Conservation (phyloP, 2,113 vertebrate genomes). For the Vulpes vulpes region DNA sequence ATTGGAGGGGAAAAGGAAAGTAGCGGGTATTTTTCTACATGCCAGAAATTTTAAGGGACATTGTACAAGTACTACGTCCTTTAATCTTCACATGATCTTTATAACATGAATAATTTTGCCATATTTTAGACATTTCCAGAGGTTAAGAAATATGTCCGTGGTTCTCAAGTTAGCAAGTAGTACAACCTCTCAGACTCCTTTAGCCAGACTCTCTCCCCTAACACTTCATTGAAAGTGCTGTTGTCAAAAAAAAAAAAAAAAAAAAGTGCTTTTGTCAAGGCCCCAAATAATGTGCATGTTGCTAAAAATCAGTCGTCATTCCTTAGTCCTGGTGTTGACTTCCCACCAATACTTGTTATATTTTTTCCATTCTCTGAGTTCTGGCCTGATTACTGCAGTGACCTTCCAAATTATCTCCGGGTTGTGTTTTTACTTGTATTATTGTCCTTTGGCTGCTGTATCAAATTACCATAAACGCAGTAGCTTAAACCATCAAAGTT, state of each 20-base stretch:
- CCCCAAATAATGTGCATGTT: not conserved
- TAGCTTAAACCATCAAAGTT: not conserved
- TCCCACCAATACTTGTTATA: not conserved
- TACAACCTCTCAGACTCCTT: not conserved
- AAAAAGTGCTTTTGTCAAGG: not conserved
- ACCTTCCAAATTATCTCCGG: not conserved
- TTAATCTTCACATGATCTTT: conserved; percentile 30
- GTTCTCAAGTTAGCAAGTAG: not conserved
- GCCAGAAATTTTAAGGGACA: not conserved
- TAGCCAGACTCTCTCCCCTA: not conserved
- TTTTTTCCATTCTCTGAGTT: not conserved
- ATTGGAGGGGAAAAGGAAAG: not conserved
- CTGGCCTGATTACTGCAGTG: not conserved
- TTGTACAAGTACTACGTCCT: not conserved
- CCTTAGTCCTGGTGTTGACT: not conserved
- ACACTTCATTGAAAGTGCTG: not conserved
- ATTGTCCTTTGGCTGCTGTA: not conserved
- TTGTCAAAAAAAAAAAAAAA: not conserved
- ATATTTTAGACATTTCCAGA: not conserved
- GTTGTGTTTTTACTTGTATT: not conserved
- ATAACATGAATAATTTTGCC: not conserved
- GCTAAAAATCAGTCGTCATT: not conserved
- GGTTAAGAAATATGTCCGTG: conserved; percentile 17
- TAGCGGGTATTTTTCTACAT: not conserved
- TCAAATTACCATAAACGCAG: not conserved